Conservation (phyloP, 2,888 invertebrate genomes). For the Trachelus troglodyta region DNA sequence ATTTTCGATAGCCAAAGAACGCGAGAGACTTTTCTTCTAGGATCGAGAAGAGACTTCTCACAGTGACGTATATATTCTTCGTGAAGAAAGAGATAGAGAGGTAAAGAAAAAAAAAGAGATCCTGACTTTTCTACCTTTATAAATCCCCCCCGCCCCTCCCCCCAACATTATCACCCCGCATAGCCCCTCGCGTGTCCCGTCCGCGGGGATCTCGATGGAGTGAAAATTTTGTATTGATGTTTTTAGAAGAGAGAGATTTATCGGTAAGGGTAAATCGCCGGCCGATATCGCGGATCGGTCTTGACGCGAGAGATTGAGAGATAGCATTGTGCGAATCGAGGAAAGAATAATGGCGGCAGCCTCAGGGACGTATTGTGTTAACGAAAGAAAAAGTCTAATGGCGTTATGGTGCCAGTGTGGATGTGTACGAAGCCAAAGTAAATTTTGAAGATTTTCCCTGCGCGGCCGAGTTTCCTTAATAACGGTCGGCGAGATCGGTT, state of each 20-base stretch:
- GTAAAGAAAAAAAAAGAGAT: background rate
- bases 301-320: background rate
- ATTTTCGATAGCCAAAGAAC: background rate
- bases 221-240: conserved; percentile 53
- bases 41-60: background rate
- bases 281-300: conserved; percentile 28
- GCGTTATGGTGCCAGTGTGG: background rate
- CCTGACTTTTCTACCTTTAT: background rate
- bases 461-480: conserved; percentile 1
- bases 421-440: background rate
- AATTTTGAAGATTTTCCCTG: background rate
- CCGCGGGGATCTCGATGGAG: conserved; percentile 27
- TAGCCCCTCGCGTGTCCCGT: conserved; percentile 8
- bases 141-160: background rate
- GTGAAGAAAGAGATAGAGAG: background rate
- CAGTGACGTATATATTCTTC: background rate
- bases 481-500: conserved; percentile 6
- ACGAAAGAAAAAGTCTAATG: background rate
- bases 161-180: background rate
- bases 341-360: background rate
- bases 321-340: background rate
- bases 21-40: background rate
- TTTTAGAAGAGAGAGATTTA: conserved; percentile 55
- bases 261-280: conserved; percentile 40
- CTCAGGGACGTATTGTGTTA: background rate